phyloP scores from a whole-genome alignment of 2,113 vertebrate genomes.

The Dendropsophus ebraccatus region DNA sequence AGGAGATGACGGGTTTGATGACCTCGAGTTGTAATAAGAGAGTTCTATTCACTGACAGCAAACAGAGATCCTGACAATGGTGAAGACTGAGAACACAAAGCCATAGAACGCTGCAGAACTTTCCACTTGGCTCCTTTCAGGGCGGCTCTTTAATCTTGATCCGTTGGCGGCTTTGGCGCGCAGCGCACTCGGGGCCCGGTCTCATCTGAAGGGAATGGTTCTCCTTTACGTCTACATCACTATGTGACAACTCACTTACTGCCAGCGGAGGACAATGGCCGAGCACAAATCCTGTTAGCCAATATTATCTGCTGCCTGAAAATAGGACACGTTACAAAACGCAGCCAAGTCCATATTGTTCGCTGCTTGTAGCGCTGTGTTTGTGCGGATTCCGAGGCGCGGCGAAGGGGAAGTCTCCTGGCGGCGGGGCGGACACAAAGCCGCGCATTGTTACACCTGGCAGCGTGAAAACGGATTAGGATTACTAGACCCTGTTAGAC shows the following conservation, averaged over 20 bases:
- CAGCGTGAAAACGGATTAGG: constrained; percentile 72
- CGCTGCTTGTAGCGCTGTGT: constrained; percentile 68
- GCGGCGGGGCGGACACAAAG: constrained; percentile 67
- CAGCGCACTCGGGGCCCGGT: not conserved
- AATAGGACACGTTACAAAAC: constrained; percentile 69
- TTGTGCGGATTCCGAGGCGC: constrained; percentile 68
- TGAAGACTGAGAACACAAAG: too few relatives aligned
- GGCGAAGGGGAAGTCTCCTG: constrained; percentile 67
- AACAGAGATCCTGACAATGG: not conserved
- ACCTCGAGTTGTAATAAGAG: too few relatives aligned
- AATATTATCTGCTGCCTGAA: constrained; percentile 62
- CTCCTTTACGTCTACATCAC: constrained; percentile 39
- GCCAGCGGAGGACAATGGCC: constrained; percentile 36
- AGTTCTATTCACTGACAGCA: not conserved
- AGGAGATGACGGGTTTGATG: too few relatives aligned
- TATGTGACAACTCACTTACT: constrained; percentile 55
- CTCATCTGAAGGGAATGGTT: not conserved
- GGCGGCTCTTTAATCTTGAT: not conserved
- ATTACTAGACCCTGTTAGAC: constrained; percentile 68
- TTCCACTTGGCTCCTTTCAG: not conserved
- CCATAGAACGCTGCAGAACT: not conserved
- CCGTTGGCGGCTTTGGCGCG: not conserved
- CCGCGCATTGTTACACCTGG: constrained; percentile 73
- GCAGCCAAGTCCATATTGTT: constrained; percentile 69
- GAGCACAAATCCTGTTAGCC: constrained; percentile 69